A percentile compares a stretch with the other conserved stretches of the same genome.
These are phyloP conservation scores for Synergus laeviventris DNA, from an alignment of 2,888 invertebrate species.

Conservation along the genomic window DNA sequence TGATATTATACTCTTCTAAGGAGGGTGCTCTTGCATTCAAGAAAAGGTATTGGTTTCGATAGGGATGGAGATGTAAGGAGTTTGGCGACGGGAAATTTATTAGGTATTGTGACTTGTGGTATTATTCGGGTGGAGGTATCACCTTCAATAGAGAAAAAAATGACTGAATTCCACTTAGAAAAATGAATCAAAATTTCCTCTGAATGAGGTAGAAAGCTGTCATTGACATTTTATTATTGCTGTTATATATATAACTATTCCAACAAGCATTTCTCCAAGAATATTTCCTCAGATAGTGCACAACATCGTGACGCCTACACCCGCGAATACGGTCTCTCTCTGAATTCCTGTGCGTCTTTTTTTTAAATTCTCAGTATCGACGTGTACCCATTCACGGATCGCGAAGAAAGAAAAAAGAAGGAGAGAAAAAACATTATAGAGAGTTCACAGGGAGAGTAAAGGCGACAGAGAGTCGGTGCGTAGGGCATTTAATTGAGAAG, in stretches of 20 bases:
- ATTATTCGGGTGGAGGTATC: background rate
- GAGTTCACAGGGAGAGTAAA: conserved; percentile 49
- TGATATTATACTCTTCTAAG: background rate
- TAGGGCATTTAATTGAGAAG: conserved; percentile 50
- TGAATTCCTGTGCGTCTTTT: conserved; percentile 68
- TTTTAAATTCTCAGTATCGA: conserved; percentile 70
- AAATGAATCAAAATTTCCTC: background rate
- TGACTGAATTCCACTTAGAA: too few relatives aligned
- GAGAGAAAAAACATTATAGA: conserved; percentile 48
- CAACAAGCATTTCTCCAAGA: conserved; percentile 28
- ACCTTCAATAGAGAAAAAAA: background rate
- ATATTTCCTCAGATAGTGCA: conserved; percentile 29
- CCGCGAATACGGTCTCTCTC: conserved; percentile 29
- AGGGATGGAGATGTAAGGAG: conserved; percentile 11
- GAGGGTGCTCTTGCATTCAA: conserved; percentile 6
- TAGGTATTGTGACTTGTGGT: conserved; percentile 24
- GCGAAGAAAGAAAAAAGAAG: conserved; percentile 49
- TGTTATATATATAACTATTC: conserved; percentile 24
- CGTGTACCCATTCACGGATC: conserved; percentile 58
- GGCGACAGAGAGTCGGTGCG: conserved; percentile 37
- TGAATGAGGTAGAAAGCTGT: background rate
- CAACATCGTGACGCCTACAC: conserved; percentile 32
- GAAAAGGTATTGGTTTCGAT: conserved; percentile 15
- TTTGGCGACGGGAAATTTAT: conserved; percentile 17
- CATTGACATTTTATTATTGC: background rate